Percentiles rank a stretch among this genome's conserved stretches.
These are phyloP conservation scores for Pelobates fuscus DNA, from an alignment of 2,113 vertebrate species.

Conservation along the genomic window DNA sequence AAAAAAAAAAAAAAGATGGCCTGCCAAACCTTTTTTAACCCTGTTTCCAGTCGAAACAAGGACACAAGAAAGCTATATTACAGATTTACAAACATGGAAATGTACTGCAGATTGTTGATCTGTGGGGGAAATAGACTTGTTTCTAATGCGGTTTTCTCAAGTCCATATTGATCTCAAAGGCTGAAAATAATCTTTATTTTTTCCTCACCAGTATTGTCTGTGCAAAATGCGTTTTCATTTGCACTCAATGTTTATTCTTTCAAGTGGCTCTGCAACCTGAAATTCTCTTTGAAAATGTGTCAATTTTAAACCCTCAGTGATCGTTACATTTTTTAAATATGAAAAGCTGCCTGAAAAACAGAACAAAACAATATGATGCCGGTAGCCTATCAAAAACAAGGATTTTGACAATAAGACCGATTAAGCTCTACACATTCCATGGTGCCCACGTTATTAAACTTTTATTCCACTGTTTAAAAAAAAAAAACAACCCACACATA, in stretches of 20 bases:
- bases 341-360: no score
- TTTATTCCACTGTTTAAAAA: no score
- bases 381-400: no score
- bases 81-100: conserved; percentile 84
- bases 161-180: conserved; percentile 28
- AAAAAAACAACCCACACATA: no score
- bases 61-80: conserved; percentile 88
- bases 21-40: conserved; percentile 93
- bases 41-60: conserved; percentile 84
- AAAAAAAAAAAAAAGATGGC: conserved; percentile 99
- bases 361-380: no score
- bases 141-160: conserved; percentile 1
- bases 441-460: no score
- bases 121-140: conserved; percentile 58
- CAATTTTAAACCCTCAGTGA: no score
- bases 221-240: background rate
- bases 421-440: no score
- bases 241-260: background rate
- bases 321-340: no score
- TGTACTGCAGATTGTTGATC: conserved; percentile 74
- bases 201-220: background rate
- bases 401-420: no score
- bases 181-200: background rate
- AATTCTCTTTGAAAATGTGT: no score
- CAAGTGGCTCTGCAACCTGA: no score